Percentiles rank a stretch among this genome's conserved stretches.
These are phyloP conservation scores for Cladorhizidae sp. DNA, from an alignment of 37 sponge, comb jelly and placozoan species.

Conservation along the genomic window DNA sequence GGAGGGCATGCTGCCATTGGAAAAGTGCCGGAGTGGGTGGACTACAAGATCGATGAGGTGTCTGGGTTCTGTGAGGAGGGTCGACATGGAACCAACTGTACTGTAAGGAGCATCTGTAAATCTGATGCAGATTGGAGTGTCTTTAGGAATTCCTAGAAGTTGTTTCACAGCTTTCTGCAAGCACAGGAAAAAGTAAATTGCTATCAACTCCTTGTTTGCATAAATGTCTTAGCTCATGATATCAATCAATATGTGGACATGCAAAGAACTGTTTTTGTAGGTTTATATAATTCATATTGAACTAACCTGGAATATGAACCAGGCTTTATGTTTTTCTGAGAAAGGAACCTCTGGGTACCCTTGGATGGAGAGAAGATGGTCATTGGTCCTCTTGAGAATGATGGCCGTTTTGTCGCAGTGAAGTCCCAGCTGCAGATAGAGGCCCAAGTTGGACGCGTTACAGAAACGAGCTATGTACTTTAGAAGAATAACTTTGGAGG, in stretches of 20 bases:
- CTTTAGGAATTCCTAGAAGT: constrained; percentile 18
- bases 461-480: background rate
- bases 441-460: background rate
- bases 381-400: constrained; percentile 15
- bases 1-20: background rate
- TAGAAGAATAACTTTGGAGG: constrained; percentile 34
- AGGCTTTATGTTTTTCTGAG: constrained; percentile 26
- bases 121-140: constrained; percentile 22
- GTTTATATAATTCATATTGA: background rate
- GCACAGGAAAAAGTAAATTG: background rate
- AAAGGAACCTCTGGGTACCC: constrained; percentile 32
- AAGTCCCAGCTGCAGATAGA: background rate
- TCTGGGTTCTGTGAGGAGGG: constrained; percentile 23
- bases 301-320: constrained; percentile 35
- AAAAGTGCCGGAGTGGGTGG: background rate
- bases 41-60: constrained; percentile 23
- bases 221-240: too few species aligned
- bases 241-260: too few species aligned
- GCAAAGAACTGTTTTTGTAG: too few species aligned
- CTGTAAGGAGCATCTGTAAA: constrained; percentile 13
- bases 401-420: constrained; percentile 4
- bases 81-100: background rate
- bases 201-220: too few species aligned
- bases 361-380: constrained; percentile 14
- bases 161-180: constrained; percentile 24